These are phyloP conservation scores for Amphipoea lucens DNA, from an alignment of 2,888 invertebrate genomes.

Conservation along the genomic window DNA sequence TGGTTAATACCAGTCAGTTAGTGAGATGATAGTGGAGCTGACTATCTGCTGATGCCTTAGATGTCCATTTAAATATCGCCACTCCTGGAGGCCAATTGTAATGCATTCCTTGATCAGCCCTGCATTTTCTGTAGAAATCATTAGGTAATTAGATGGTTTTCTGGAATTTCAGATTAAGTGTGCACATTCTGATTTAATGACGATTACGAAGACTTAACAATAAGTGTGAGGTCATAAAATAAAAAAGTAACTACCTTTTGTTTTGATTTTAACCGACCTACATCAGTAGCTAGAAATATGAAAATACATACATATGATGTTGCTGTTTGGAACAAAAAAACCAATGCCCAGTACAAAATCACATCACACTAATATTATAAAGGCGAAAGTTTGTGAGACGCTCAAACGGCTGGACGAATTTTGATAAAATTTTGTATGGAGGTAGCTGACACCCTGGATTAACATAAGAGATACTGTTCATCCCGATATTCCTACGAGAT, in stretches of 20 bases:
- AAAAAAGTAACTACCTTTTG: background rate
- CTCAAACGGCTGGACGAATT: no score
- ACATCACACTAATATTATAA: no score
- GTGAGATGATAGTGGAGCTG: background rate
- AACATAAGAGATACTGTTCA: no score
- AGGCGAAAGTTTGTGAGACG: no score
- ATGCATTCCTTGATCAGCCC: slow-evolving; percentile 11
- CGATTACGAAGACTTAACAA: background rate
- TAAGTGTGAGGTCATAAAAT: background rate
- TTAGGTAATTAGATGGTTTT: slow-evolving; percentile 16
- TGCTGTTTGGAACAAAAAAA: background rate
- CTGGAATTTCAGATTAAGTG: background rate
- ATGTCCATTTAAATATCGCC: background rate
- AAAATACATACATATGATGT: background rate
- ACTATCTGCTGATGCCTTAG: background rate
- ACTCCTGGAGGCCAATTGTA: background rate
- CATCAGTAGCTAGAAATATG: background rate
- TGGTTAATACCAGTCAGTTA: background rate
- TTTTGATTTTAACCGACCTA: background rate
- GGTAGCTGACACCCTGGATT: no score
- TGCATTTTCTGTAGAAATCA: slow-evolving; percentile 1
- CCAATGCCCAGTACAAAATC: background rate
- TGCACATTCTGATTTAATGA: background rate
- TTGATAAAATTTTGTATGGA: no score
- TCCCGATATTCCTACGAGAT: no score